These are phyloP conservation scores for Muscidifurax raptorellus DNA, from an alignment of 1,140 invertebrate genomes.

Conservation along the genomic window DNA sequence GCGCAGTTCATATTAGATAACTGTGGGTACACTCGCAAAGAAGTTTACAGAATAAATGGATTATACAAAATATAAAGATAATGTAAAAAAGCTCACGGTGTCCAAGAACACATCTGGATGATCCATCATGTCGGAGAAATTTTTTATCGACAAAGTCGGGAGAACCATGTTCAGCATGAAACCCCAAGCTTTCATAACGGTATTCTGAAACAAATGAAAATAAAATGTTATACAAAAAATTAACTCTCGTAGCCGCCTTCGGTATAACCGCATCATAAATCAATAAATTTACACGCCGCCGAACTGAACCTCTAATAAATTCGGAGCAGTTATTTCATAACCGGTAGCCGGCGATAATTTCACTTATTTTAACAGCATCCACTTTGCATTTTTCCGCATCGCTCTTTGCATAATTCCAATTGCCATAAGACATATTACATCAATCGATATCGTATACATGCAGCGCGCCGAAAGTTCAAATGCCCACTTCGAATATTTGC, in stretches of 20 bases:
- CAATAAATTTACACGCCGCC: not conserved
- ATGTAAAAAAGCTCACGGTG: constrained; percentile 57
- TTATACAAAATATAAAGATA: not conserved
- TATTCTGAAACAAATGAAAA: constrained; percentile 58
- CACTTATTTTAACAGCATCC: not conserved
- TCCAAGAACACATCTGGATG: constrained; percentile 66
- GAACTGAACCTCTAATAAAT: not conserved
- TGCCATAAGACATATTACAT: not conserved
- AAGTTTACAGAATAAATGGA: no score
- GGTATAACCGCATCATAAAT: not conserved
- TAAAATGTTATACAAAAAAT: not conserved
- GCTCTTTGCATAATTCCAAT: not conserved
- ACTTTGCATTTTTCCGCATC: not conserved
- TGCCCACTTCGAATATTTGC: no score
- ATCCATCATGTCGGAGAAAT: constrained; percentile 66
- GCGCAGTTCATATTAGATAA: no score
- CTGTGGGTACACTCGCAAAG: no score
- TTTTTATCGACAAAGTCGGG: constrained; percentile 63
- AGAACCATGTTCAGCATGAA: constrained; percentile 60
- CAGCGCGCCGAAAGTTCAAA: no score
- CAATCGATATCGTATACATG: not conserved
- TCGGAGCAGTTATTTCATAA: not conserved
- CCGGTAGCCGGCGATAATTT: not conserved
- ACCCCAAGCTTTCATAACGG: constrained; percentile 62
- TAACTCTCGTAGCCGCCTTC: no score